Evolutionary conservation across 2,113 vertebrate genomes (phyloP).

Genomic region (Pseudorasbora parva): DNA sequence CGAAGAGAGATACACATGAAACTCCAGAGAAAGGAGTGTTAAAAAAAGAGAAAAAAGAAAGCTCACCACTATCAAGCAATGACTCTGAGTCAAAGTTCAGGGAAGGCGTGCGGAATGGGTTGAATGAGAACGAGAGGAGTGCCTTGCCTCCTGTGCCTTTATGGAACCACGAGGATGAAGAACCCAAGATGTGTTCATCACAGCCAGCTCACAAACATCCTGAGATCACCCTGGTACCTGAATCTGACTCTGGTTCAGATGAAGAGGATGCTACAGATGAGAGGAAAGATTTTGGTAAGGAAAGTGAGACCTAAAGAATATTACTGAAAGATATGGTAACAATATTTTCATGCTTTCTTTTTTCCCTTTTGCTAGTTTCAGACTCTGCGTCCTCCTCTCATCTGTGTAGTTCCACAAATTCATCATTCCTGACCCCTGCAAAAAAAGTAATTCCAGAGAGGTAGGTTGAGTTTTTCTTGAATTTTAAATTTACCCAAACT

Average conservation of each 20-base stretch:
- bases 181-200: neutral
- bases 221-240: conserved; percentile 70
- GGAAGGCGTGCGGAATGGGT: conserved; percentile 16
- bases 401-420: conserved; percentile 65
- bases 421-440: conserved; percentile 70
- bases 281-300: conserved; percentile 41
- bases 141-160: conserved; percentile 44
- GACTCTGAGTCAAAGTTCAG: neutral
- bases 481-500: neutral
- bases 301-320: neutral
- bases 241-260: conserved; percentile 77
- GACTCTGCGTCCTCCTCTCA: conserved; percentile 65
- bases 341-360: conserved; percentile 7
- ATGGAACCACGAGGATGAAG: conserved; percentile 15
- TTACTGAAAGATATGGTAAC: neutral
- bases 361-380: conserved; percentile 53
- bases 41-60: neutral
- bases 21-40: neutral
- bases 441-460: conserved; percentile 75
- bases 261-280: conserved; percentile 63
- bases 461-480: conserved; percentile 57
- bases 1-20: neutral
- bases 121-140: conserved; percentile 16
- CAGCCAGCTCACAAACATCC: conserved; percentile 11
- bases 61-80: neutral